phyloP scores from a whole-genome alignment of 2,888 invertebrate genomes.

The Elegia similella region DNA sequence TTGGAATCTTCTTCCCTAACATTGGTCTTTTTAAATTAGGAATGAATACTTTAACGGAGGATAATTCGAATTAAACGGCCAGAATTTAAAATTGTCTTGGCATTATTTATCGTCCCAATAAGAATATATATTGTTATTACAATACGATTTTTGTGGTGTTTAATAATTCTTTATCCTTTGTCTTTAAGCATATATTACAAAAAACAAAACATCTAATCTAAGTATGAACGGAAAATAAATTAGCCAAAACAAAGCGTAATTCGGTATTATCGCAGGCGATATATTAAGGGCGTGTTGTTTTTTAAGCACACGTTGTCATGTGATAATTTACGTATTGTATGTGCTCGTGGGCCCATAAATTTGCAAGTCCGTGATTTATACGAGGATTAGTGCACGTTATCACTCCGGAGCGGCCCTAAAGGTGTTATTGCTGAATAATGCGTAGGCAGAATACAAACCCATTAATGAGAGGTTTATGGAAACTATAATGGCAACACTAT shows the following conservation, averaged over 20 bases:
- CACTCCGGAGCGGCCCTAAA: constrained; percentile 43
- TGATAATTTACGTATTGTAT: constrained; percentile 67
- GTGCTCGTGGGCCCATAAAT: constrained; percentile 69
- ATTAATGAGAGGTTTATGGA: constrained; percentile 9
- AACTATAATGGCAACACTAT: neutral
- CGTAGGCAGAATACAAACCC: constrained; percentile 1
- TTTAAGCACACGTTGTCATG: constrained; percentile 47
- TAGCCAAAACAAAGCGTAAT: constrained; percentile 23
- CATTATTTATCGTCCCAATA: no score
- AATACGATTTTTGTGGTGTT: no score
- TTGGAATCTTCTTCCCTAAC: constrained; percentile 46
- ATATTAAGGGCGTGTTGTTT: constrained; percentile 43
- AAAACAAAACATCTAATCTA: neutral
- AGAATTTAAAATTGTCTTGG: no score
- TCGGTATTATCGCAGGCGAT: constrained; percentile 34
- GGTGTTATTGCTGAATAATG: constrained; percentile 18
- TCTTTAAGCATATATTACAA: no score
- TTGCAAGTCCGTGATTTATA: constrained; percentile 69
- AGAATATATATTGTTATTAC: no score
- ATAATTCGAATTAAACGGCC: neutral
- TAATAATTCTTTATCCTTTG: no score
- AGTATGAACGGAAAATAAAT: neutral
- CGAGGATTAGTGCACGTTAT: constrained; percentile 66
- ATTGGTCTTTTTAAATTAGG: constrained; percentile 33
- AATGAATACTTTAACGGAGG: neutral